Base-by-base conservation (phyloP, 2,113 vertebrate species). In the Phrynosoma platyrhinos region DNA sequence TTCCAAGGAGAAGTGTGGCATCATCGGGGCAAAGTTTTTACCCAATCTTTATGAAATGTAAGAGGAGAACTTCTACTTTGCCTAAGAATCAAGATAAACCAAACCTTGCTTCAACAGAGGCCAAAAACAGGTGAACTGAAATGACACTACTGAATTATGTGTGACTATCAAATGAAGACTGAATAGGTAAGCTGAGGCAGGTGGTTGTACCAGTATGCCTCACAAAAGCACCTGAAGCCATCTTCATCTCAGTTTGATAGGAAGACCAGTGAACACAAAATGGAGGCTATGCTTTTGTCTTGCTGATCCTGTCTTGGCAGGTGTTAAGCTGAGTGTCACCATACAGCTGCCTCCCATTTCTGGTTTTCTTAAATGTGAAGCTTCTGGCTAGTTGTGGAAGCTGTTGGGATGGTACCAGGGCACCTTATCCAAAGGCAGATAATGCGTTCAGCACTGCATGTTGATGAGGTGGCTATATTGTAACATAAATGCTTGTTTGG, bases 401-500 rank as follows among this genome's bases (percentile, higher is more conserved):
- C 87, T 52, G 84, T 76, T 80, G 64, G 27, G 69, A n/a, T 27
- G 58, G 88, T 25, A 72, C 58, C 13, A 8, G 88, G 88, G 87
- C 93, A 74, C 84, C 91, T 88, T 85, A 47, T 90, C 90, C 76
- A 88, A 83, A 84, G 87, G 89, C 88, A 72, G 79, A 82, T n/a
- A n/a, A 68, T 47, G 90, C 88, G 89, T 85, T 89, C 91, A 92
- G 90, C 89, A 36, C 90, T 90, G 83, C 92, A 88, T 92, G 90
- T 90, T 83, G 69, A 88, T 71, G 90, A 92, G 94, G 90, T 1
- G 40, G 91, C 91, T 88, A 85, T 91, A 89, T 87, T 97, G 94
- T 95, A 96, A 95, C 55, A 94, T 92, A 95, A 62, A 87, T 32
- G 92, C 96, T 96, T 82, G 2, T 95, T 95, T 36, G 80, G 96